These are phyloP conservation scores for Bombus sibiricus DNA, from an alignment of 1,140 invertebrate species.

Conservation along the genomic window DNA sequence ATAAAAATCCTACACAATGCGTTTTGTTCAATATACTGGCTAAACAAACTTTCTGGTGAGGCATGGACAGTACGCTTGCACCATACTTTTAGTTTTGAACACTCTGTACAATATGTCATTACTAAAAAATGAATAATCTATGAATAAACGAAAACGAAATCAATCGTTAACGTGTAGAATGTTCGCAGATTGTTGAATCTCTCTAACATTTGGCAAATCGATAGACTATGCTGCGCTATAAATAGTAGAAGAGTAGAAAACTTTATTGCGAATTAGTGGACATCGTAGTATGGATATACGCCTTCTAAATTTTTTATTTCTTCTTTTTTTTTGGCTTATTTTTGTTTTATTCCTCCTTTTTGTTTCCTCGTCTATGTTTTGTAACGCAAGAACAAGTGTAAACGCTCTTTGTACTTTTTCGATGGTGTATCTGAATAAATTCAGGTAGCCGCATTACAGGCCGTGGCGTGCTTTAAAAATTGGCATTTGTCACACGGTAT, in stretches of 20 bases:
- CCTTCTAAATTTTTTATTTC: constrained; percentile 3
- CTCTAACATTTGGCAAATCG: constrained; percentile 33
- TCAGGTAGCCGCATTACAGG: constrained; percentile 4
- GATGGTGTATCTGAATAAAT: constrained; percentile 58
- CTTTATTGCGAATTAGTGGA: constrained; percentile 33
- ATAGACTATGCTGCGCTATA: constrained; percentile 43
- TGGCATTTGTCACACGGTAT: constrained; percentile 27
- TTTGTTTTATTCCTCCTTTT: background rate
- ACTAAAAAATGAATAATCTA: constrained; percentile 6
- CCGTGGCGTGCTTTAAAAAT: constrained; percentile 26
- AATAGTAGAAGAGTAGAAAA: constrained; percentile 67
- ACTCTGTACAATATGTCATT: background rate
- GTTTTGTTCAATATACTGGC: background rate
- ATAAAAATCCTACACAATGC: constrained; percentile 7
- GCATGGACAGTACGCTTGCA: background rate
- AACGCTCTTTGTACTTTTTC: constrained; percentile 69
- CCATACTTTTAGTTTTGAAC: background rate
- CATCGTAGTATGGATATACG: constrained; percentile 18
- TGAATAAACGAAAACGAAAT: background rate
- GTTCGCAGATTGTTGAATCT: background rate
- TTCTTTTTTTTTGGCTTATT: background rate
- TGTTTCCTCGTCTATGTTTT: constrained; percentile 12
- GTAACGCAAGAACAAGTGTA: constrained; percentile 47
- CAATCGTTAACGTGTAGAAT: background rate
- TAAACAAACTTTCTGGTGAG: background rate